These are phyloP conservation scores for Drosophila quinaria DNA, from an alignment of 2,888 invertebrate species.

Conservation along the genomic window DNA sequence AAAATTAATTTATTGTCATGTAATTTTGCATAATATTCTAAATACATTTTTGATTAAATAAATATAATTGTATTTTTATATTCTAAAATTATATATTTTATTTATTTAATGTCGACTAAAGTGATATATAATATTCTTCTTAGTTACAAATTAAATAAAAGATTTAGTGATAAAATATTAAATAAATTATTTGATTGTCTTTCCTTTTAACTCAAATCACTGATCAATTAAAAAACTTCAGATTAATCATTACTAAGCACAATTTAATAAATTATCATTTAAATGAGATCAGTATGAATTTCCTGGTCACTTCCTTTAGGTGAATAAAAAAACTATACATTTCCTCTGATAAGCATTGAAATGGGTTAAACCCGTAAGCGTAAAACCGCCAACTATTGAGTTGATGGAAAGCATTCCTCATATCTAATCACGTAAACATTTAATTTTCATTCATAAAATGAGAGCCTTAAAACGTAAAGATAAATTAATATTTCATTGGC, in stretches of 20 bases:
- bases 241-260: not conserved
- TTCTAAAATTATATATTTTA: not conserved
- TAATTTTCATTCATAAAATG: constrained; percentile 40
- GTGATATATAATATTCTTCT: not conserved
- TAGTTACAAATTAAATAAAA: not conserved
- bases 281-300: not conserved
- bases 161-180: not conserved
- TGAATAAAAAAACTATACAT: not conserved
- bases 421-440: constrained; percentile 49
- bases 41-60: not conserved
- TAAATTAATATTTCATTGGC: constrained; percentile 19
- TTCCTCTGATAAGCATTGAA: constrained; percentile 2
- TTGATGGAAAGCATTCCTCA: not conserved
- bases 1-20: constrained; percentile 44
- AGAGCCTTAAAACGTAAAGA: constrained; percentile 2
- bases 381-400: not conserved
- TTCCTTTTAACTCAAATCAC: not conserved
- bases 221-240: not conserved
- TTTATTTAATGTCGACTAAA: not conserved
- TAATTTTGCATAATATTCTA: constrained; percentile 21
- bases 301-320: not conserved
- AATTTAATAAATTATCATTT: not conserved
- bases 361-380: constrained; percentile 1
- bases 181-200: not conserved
- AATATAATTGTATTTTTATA: not conserved